A percentile compares a stretch with the other conserved stretches of the same genome.
Evolutionary conservation across 2,113 vertebrate species (phyloP).

Genomic region (Lagenorhynchus albirostris): DNA sequence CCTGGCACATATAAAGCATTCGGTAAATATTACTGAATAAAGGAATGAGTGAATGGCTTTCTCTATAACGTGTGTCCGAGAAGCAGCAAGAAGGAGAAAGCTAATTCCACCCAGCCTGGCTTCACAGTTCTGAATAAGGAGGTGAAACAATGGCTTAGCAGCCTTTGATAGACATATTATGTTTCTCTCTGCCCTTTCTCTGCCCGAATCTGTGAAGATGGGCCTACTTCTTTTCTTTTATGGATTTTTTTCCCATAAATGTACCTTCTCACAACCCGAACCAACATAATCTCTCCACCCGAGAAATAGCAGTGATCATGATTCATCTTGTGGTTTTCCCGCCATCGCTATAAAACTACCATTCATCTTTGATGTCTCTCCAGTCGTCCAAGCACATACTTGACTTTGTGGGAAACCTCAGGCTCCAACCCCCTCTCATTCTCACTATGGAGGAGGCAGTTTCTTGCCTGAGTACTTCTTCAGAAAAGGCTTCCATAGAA

Average conservation of each 20-base stretch:
- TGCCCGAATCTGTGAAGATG: not conserved
- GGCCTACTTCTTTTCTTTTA: not conserved
- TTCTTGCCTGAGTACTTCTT: not conserved
- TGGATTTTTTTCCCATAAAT: not conserved
- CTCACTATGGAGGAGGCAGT: not conserved
- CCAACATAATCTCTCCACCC: not conserved
- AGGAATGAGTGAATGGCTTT: not conserved
- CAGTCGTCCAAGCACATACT: accelerated
- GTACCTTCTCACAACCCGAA: not conserved
- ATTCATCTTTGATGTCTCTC: not conserved
- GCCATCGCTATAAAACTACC: not conserved
- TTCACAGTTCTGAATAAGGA: not conserved
- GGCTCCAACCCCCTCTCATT: not conserved
- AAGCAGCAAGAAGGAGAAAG: not conserved
- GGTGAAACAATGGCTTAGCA: accelerated
- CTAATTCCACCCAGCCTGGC: no score
- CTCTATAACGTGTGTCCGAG: no score
- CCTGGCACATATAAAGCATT: no score
- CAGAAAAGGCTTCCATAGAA: not conserved
- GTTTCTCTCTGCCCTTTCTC: not conserved
- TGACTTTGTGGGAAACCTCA: not conserved
- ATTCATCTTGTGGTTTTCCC: no score
- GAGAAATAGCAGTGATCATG: not conserved
- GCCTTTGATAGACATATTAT: accelerated
- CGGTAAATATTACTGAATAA: not conserved